Percentiles rank a stretch among this genome's conserved stretches.
Conservation (phyloP, 2,888 invertebrate genomes). For the Helobdella robusta region DNA sequence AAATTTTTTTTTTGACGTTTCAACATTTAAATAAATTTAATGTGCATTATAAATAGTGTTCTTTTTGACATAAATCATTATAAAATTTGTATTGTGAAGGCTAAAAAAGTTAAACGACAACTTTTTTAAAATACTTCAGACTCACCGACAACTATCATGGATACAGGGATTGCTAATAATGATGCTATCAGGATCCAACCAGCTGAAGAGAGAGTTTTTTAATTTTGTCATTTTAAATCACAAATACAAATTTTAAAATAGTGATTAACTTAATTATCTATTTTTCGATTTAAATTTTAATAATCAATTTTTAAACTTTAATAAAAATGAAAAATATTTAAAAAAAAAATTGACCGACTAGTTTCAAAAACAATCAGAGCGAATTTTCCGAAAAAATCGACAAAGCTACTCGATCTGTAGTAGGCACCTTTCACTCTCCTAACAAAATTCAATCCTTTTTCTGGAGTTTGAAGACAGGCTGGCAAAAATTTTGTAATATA, state of each 20-base stretch:
- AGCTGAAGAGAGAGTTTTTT: conserved; percentile 56
- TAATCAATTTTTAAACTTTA: no score
- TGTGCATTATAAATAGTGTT: background rate
- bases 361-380: conserved; percentile 55
- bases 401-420: conserved; percentile 14
- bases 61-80: background rate
- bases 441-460: background rate
- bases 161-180: conserved; percentile 59
- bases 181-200: conserved; percentile 60
- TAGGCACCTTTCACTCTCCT: conserved; percentile 20
- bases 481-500: no score
- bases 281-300: background rate
- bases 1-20: background rate
- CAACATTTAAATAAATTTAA: background rate
- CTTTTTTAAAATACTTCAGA: background rate
- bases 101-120: background rate
- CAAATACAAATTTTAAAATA: background rate
- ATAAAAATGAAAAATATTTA: background rate
- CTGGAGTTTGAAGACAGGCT: background rate
- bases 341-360: conserved; percentile 52
- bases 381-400: conserved; percentile 58
- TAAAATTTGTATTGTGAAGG: background rate
- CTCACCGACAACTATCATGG: conserved; percentile 60
- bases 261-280: background rate
- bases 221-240: background rate